A percentile compares a stretch with the other conserved stretches of the same genome.
phyloP scores from a whole-genome alignment of 1,140 invertebrate genomes.

The Drosophila willistoni region DNA sequence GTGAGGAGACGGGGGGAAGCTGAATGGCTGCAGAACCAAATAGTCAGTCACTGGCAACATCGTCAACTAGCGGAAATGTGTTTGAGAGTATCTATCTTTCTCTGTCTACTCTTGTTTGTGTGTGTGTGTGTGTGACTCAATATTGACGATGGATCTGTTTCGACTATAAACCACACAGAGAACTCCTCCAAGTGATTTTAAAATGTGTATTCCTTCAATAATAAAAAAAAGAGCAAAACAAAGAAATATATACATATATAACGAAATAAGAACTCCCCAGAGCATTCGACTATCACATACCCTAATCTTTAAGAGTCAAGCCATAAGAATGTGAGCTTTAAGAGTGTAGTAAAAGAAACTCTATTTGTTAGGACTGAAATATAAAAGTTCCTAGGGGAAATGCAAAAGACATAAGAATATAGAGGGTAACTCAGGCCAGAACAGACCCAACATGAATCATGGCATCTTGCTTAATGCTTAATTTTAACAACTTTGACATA shows the following conservation, averaged over 20 bases:
- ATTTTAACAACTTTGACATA: background rate
- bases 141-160: constrained; percentile 5
- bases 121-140: constrained; percentile 14
- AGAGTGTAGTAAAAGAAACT: no score
- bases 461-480: background rate
- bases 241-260: background rate
- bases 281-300: background rate
- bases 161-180: constrained; percentile 4
- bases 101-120: background rate
- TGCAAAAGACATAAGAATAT: no score
- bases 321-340: no score
- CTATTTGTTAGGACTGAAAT: no score
- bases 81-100: constrained; percentile 11
- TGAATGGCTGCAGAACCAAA: background rate
- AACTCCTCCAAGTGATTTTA: constrained; percentile 18
- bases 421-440: no score
- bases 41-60: constrained; percentile 25
- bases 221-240: background rate
- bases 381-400: background rate
- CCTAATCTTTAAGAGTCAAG: background rate
- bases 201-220: constrained; percentile 1
- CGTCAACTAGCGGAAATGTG: constrained; percentile 56
- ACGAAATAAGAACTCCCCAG: background rate
- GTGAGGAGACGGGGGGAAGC: background rate
- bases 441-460: no score